These are phyloP conservation scores for Meandrina meandrites DNA, from an alignment of 92 coral and sea anemone species.

Conservation along the genomic window DNA sequence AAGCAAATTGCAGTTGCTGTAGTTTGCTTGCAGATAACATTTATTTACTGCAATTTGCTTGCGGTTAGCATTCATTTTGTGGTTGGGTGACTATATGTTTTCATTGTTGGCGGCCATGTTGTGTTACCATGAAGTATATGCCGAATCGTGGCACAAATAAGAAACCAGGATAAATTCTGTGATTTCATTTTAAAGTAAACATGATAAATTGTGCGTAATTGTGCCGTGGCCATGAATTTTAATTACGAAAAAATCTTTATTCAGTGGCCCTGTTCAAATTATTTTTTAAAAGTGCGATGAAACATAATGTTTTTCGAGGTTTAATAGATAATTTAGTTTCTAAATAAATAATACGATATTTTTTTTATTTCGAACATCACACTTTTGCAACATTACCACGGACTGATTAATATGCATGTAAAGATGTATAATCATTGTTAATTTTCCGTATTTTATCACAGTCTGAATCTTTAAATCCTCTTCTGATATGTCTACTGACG, in stretches of 20 bases:
- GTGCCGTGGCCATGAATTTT: neutral
- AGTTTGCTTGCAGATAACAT: no score
- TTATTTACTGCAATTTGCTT: no score
- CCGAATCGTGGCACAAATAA: neutral
- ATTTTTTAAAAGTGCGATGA: neutral
- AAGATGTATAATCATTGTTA: neutral
- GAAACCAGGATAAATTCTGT: neutral
- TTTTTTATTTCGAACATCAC: neutral
- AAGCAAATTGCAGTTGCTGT: no score
- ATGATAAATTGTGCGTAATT: neutral
- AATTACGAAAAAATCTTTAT: neutral
- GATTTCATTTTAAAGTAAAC: neutral
- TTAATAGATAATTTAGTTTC: neutral
- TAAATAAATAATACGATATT: no score
- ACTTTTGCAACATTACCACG: neutral
- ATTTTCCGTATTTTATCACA: neutral
- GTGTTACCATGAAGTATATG: no score
- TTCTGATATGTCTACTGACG: slow-evolving; percentile 29
- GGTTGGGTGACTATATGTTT: no score
- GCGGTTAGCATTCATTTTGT: no score
- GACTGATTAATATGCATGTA: neutral
- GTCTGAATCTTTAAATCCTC: neutral
- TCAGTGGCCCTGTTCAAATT: neutral
- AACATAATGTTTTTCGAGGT: neutral
- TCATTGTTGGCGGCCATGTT: no score